Base-by-base conservation (phyloP, 1,140 invertebrate species). In the Nephila pilipes region DNA sequence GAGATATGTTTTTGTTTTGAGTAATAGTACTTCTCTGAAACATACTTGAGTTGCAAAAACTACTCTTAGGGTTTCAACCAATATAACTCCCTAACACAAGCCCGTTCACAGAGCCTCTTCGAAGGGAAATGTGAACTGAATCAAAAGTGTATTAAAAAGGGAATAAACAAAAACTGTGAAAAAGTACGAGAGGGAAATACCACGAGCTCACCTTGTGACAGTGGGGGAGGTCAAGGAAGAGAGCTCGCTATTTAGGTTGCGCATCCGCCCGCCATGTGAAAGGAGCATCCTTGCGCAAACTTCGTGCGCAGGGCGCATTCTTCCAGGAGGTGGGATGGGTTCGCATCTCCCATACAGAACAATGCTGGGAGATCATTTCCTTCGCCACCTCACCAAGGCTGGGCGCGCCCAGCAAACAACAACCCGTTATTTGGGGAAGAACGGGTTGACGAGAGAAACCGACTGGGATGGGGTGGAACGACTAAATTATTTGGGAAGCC, bases 201-300 rank as follows among this genome's bases (percentile, higher is more conserved):
- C 20, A 4, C 16, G 20, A 32, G 10, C 25, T 12, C 22, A 36
- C 18, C 46, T 46, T 46, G 46, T 46, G 32, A 25, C 58, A 75
- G 32, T 29, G 22, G 69, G 38, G 25, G 22, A 83, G 80, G 54
- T 83, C 38, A 54, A 55, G 54, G 54, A 29, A 83, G 80, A 46
- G 6, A 83, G 80, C 16, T 32, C n/a, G 38, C 80, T 83, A 55
- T 83, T 83, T n/a, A 83, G 80, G 80, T 83, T 83, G 46, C 80
- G 54, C 54, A 80, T 80, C 79, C 79, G 32, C 79, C 79, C 79
- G 36, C 10, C 22, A 22, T 83, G n/a, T 25, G 6, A 83, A 83
- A 83, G 46, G 38, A 46, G 22, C 80, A 36, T 75, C 69, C 69
- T 75, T 75, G 69, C 69, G 29, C 69, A 75, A 75, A 75, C 32